Evolutionary conservation across 2,113 vertebrate genomes (phyloP), one percentile per base, ranked within the genome.

Genomic region (Pelecanus crispus): DNA sequence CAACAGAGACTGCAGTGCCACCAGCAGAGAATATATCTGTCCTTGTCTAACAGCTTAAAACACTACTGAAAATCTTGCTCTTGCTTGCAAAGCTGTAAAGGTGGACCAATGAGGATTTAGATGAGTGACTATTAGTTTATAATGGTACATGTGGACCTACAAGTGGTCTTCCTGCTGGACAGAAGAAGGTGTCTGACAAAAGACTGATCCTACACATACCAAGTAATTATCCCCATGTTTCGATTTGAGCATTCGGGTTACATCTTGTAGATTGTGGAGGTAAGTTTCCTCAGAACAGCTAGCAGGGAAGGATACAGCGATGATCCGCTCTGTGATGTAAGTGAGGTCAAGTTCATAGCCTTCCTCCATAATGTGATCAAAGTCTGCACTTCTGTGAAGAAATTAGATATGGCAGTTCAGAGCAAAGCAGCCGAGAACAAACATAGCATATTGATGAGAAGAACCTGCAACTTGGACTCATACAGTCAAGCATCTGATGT

Each of bases 171-270:
- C 20, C 31, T 49, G 40, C 34, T 78, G 14, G 45, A 78, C 36
- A 55, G 50, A 34, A 52, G 29, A 72, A 14, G n/a, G 55, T 21
- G 6, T 11, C 19, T 38, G 44, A 89, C 52, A 77, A 45, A 87
- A 0, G 2, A 80, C 34, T 74, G 22, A 83, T 68, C 29, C 36
- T 38, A 13, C 13, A n/a, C 98, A 94, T 98, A 99, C 99, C 99
- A 99, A 97, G 97, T 99, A 99, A 97, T 99, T 99, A 95, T 99
- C 99, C 1, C 99, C 99, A 24, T 99, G 99, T 96, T 99, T 99
- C 96, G 99, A 99, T 97, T 98, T 99, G 49, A 99, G 99, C 99
- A 99, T 99, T 65, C 97, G 98, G 0, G 99, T 99, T 91, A 99
- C 99, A 90, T 99, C 99, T 90, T 99, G 99, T 25, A 99, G 98